Base-by-base conservation (phyloP, 2,888 invertebrate species). In the Stenolophus ochropezus region DNA sequence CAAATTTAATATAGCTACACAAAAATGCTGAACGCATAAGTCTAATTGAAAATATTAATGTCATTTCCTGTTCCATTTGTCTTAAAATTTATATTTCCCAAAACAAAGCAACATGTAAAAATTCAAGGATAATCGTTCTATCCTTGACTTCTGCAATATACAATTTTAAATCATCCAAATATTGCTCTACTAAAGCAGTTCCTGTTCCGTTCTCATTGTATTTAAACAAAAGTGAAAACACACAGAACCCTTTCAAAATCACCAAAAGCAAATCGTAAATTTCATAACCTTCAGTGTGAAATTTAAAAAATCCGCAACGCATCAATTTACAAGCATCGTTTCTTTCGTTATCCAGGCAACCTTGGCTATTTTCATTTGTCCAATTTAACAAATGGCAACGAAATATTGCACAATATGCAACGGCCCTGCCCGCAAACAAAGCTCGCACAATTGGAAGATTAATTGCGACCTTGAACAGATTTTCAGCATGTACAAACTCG, bases 381-480 rank as follows among this genome's bases (percentile, higher is more conserved):
- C 33, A 42, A 42, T 42, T 42, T 42, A 42, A 42, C 33, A 42
- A 42, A 42, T 42, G 33, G 33, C 11, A 42, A 11, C 33, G 33
- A 42, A 42, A 42, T 42, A 42, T 42, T 42, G 33, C 33, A 42
- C 33, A 42, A 42, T 42, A 42, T 42, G 33, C 33, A 42, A 42
- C 33, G 33, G 33, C 33, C 33, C 33, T 42, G 33, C 75, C 8
- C 56, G n/a, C 58, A 58, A 49, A 77, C 77, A 77, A 77, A 61
- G 77, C 61, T 77, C 61, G 77, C 61, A 58, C 56, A 77, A 65
- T 77, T 61, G 25, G 61, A 77, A 77, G 77, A 77, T 77, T 61
- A 77, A 77, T 77, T 77, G 65, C 77, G 65, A 20, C 77, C 77
- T 77, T 77, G 77, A 65, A 77, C 77, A 77, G 23, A 61, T 77